Evolutionary conservation across 2,888 invertebrate genomes (phyloP), one percentile per base, ranked within the genome.

Genomic region (Coelopa pilipes): DNA sequence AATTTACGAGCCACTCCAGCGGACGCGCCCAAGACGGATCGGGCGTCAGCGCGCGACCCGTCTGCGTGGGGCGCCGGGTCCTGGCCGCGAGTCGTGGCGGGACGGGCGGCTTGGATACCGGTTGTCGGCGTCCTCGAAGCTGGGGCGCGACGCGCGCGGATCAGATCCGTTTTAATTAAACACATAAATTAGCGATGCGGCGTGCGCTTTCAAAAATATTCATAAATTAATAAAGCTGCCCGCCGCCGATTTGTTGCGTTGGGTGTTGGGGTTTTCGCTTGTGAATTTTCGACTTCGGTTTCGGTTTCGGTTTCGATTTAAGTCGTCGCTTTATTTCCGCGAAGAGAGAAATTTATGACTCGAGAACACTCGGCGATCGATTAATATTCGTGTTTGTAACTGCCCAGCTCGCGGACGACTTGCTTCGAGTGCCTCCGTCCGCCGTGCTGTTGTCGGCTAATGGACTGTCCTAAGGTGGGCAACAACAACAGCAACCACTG

Each of bases 1-100:
- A 74, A 74, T 75, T 75, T 75, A 74, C 72, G 50, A 69, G 34
- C 9, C 50, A 70, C 65, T 63, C 50, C 19, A 70, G 47, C 24
- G 24, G 17, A 13, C n/a, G 60, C 12, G 34, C 21, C 60, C 24
- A 62, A 62, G 60, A 62, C 60, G 60, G 24, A 62, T 62, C 24
- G 24, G 5, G 60, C 60, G 24, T 62, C 21, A 62, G 24, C n/a
- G 24, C 12, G 11, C 34, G 34, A 15, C 17, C 55, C 9, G 15
- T 55, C n/a, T 15, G 1, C 19, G n/a, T n/a, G n/a, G n/a, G 7
- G 34, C 7, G 34, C 34, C 34, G 34, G 34, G 34, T 34, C 34
- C 34, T 34, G 9, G n/a, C n/a, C n/a, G 12, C n/a, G 57, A 57
- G 57, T 19, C n/a, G n/a, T n/a, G n/a, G n/a, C n/a, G n/a, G n/a